Base-by-base conservation (phyloP, 2,888 invertebrate genomes). In the Drosophila falleni region DNA sequence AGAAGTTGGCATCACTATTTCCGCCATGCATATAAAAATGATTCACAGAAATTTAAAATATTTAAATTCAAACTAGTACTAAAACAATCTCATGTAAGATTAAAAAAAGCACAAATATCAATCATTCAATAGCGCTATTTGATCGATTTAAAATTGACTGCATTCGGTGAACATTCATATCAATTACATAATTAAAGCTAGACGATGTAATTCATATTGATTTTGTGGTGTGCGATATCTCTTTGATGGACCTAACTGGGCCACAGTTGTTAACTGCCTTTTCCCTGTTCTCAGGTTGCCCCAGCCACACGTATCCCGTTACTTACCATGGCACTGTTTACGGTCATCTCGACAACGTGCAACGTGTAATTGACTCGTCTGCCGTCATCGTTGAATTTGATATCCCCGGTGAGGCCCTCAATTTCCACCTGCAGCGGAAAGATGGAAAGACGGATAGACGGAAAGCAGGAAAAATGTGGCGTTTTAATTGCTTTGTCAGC, bases 311-410 rank as follows among this genome's bases (percentile, higher is more conserved):
- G 13, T 74, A 41, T 58, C 29, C 33, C 15, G 44, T 54, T 61
- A 83, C 88, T 71, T 82, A 83, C 83, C 83, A 83, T 83, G 62
- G 83, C 83, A 62, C 83, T 83, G 78, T 83, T 83, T 71, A 83
- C 96, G 5, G 98, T 98, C 97, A 98, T 97, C 93, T 98, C 97
- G 55, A 98, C 96, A 69, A 97, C 96, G 91, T 98, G 97, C 75
- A 98, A 93, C 0, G 97, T 96, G 92, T 97, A 98, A 93, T 98
- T 97, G 91, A 96, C 95, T 58, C 98, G 94, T 86, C 97, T 95
- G 13, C 98, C 98, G 89, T 97, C 97, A 84, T 98, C 97, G 91
- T 96, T 97, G 93, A 98, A 98, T 56, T 97, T 96, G 86, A 98
- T 96, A 91, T 97, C 97, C 58, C 98, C 98, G 1, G 97, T 98